Conservation (phyloP, 2,888 invertebrate genomes). For the Eumerus sabulonum region DNA sequence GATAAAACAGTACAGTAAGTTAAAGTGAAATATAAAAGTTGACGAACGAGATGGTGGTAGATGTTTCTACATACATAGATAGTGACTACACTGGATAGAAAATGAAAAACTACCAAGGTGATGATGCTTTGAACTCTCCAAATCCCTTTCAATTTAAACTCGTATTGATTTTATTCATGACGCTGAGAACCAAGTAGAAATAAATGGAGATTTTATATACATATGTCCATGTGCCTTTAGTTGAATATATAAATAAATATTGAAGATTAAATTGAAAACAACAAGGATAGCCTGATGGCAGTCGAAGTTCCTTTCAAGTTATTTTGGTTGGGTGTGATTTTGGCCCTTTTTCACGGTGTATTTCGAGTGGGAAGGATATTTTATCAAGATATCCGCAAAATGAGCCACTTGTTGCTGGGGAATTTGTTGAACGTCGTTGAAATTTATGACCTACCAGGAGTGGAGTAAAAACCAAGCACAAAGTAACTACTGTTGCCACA, state of each 20-base stretch:
- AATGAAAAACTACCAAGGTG: conserved; percentile 68
- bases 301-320: conserved; percentile 13
- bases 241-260: conserved; percentile 68
- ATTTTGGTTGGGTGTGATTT: conserved; percentile 12
- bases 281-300: conserved; percentile 32
- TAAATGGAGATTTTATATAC: conserved; percentile 53
- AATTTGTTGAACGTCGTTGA: conserved; percentile 78
- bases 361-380: conserved; percentile 55
- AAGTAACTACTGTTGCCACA: conserved; percentile 70
- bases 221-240: conserved; percentile 12
- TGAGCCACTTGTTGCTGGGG: conserved; percentile 77
- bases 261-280: conserved; percentile 68
- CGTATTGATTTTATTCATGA: conserved; percentile 67
- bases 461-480: conserved; percentile 17
- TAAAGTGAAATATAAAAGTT: conserved; percentile 67
- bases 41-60: conserved; percentile 46
- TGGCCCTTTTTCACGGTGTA: conserved; percentile 1
- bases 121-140: conserved; percentile 66
- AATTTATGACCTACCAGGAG: conserved; percentile 75
- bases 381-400: conserved; percentile 67
- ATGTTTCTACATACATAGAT: background rate
- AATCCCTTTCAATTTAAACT: conserved; percentile 68
- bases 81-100: conserved; percentile 49
- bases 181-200: conserved; percentile 15
- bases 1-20: conserved; percentile 60